Evolutionary conservation across 2,888 invertebrate genomes (phyloP), one percentile per base, ranked within the genome.

Genomic region (Drosophila meridionalis): DNA sequence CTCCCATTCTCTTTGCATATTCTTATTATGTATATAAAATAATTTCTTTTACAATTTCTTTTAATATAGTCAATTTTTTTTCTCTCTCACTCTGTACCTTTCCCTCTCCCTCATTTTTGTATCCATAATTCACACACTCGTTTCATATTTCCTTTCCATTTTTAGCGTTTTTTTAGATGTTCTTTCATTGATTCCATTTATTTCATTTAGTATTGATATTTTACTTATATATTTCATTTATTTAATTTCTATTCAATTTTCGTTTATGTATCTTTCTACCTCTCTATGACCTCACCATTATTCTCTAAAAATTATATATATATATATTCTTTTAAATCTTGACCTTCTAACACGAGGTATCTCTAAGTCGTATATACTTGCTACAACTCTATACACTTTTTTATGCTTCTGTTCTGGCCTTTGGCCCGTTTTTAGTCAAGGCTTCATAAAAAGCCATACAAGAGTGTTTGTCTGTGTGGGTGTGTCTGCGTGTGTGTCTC

Each of bases 401-500:
- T 63, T 42, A 56, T 67, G 47, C 67, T 40, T 56, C 57, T 67
- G 45, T 45, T 36, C 55, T 74, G 88, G 66, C 83, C 80, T 75
- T 83, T 85, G 89, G 75, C 87, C 85, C 88, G 82, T 65, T 85
- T 89, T 83, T 86, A 79, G 85, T 66, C 73, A 73, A 75, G 76
- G 73, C 84, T 78, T 75, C 77, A 87, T 84, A 90, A 88, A 82
- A 90, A 75, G 61, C 88, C 87, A 56, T 73, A 84, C 62, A 72
- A 34, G 40, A 2, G 14, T 58, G 53, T 47, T 59, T 34, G 48
- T 11, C 28, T 57, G 36, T 40, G 59, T 48, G 38, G 14, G 50
- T 32, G 40, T 50, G 56, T 45, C 47, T 32, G 20, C 4, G 62
- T 60, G 34, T 43, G 28, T 52, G 62, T 71, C 56, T 70, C 69